Conservation (phyloP, 2,888 invertebrate genomes). For the Agonum fuliginosum region DNA sequence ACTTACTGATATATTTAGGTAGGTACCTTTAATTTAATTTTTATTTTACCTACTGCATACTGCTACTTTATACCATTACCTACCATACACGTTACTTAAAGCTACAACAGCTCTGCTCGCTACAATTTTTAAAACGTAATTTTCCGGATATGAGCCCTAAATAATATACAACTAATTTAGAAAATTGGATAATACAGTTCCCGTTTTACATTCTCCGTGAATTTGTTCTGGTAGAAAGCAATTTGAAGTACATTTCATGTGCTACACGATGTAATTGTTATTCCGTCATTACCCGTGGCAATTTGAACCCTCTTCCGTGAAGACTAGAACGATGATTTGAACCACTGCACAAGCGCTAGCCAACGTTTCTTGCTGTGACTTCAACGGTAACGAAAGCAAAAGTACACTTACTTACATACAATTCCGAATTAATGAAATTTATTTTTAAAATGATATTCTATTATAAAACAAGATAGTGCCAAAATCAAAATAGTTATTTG, state of each 20-base stretch:
- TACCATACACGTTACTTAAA: background rate
- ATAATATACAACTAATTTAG: constrained; percentile 40
- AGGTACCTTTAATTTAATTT: too few relatives aligned
- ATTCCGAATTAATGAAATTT: too few relatives aligned
- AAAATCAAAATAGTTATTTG: too few relatives aligned
- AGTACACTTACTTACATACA: too few relatives aligned
- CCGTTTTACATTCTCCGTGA: constrained; percentile 26
- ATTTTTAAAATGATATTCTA: too few relatives aligned
- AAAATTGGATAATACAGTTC: constrained; percentile 30
- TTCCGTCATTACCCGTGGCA: constrained; percentile 45
- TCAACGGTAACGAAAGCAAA: too few relatives aligned
- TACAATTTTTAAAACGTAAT: constrained; percentile 25
- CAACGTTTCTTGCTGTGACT: background rate
- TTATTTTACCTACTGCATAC: background rate
- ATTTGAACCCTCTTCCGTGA: constrained; percentile 26
- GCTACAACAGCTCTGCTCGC: too few relatives aligned
- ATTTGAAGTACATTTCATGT: constrained; percentile 38
- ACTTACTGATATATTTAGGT: too few relatives aligned
- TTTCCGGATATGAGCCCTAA: constrained; percentile 33
- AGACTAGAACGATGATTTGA: background rate
- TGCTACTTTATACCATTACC: background rate
- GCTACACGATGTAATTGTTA: constrained; percentile 49
- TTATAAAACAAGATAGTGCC: too few relatives aligned
- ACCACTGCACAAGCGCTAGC: background rate
- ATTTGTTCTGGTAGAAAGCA: constrained; percentile 47